Percentiles rank a stretch among this genome's conserved stretches.
Evolutionary conservation across 2,888 invertebrate genomes (phyloP).

Genomic region (Melanchra persicariae): DNA sequence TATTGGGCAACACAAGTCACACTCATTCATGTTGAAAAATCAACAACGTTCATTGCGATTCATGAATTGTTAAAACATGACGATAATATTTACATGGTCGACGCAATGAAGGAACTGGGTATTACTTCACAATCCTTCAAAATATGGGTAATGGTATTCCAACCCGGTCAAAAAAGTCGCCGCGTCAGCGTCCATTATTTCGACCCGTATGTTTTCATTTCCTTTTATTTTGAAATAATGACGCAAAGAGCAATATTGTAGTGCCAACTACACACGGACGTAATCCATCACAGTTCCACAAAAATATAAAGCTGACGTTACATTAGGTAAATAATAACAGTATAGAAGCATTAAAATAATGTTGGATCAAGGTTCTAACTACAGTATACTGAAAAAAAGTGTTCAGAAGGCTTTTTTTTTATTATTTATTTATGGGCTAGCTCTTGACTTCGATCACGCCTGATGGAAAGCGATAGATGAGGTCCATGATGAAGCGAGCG

Average conservation of each 20-base stretch:
- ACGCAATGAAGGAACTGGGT: not conserved
- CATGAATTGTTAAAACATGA: no score
- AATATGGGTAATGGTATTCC: not conserved
- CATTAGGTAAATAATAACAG: not conserved
- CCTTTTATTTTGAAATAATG: conserved; percentile 14
- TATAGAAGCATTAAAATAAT: conserved; percentile 62
- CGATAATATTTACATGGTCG: no score
- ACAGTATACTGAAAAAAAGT: not conserved
- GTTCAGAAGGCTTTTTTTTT: conserved; percentile 19
- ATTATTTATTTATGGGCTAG: no score
- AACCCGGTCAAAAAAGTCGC: not conserved
- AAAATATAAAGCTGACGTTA: conserved; percentile 22
- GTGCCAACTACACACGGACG: conserved; percentile 7
- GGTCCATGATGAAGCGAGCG: no score
- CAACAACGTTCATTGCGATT: no score
- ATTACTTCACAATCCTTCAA: not conserved
- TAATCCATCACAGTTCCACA: conserved; percentile 10
- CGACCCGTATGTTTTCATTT: not conserved
- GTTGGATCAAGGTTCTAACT: conserved; percentile 60
- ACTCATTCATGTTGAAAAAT: no score
- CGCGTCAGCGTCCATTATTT: not conserved
- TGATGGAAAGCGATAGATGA: no score
- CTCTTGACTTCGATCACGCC: no score
- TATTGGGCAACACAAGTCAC: no score
- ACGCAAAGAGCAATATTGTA: conserved; percentile 15